Percentiles rank a stretch among this genome's conserved stretches.
These are phyloP conservation scores for Vollenhovia emeryi DNA, from an alignment of 1,140 invertebrate genomes.

Conservation along the genomic window DNA sequence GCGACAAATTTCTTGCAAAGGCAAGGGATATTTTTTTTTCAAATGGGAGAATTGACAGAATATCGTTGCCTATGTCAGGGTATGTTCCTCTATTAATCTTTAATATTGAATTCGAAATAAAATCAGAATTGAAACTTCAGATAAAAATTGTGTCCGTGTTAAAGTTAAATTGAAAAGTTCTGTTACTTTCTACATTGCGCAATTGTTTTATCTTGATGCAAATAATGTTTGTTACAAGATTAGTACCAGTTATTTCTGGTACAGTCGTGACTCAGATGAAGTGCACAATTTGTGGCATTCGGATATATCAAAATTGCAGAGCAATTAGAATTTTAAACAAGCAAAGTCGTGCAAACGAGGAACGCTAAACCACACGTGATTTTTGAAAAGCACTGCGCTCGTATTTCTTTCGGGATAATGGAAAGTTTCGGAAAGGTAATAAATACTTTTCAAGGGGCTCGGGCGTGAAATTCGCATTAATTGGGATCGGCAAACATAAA, in stretches of 20 bases:
- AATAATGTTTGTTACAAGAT: not conserved
- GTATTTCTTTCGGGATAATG: conserved; percentile 28
- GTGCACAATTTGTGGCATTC: conserved; percentile 23
- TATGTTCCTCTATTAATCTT: not conserved
- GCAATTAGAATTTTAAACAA: conserved; percentile 41
- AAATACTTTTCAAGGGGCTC: conserved; percentile 32
- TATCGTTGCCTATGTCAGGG: not conserved
- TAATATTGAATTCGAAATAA: not conserved
- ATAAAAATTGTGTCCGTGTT: not conserved
- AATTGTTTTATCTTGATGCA: conserved; percentile 20
- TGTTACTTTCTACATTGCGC: not conserved
- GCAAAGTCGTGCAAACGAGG: not conserved
- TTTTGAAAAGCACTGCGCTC: conserved; percentile 16
- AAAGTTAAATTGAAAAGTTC: not conserved
- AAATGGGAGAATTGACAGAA: no score
- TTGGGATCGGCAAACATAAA: conserved; percentile 43
- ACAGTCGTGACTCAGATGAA: not conserved
- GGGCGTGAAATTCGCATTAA: conserved; percentile 36
- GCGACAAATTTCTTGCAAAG: not conserved
- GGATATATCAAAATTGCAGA: conserved; percentile 15
- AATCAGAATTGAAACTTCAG: not conserved
- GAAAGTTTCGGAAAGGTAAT: conserved; percentile 35
- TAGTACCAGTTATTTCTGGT: conserved; percentile 36
- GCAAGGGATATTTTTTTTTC: not conserved
- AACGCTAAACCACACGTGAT: not conserved